phyloP scores from a whole-genome alignment of 2,888 invertebrate genomes.

The Dicyrtoma fusca region DNA sequence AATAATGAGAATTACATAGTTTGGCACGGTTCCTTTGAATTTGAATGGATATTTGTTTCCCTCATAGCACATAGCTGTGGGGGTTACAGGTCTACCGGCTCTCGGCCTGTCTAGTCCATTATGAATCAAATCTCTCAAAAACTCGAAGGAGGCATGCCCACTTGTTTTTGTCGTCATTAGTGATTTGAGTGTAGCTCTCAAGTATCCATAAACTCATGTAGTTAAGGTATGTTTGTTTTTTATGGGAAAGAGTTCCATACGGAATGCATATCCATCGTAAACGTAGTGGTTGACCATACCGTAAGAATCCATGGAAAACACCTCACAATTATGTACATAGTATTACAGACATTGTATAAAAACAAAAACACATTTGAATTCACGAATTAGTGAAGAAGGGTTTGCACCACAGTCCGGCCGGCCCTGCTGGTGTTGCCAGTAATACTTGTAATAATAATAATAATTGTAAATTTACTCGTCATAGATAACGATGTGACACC shows the following conservation, averaged over 20 bases:
- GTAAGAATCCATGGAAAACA: too few species aligned
- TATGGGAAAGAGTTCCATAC: neutral
- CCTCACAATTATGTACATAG: too few species aligned
- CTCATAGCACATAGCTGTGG: neutral
- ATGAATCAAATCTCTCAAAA: neutral
- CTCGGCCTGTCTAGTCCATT: neutral
- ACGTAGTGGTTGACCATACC: too few species aligned
- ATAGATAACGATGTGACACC: too few species aligned
- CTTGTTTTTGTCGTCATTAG: constrained; percentile 33
- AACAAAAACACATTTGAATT: too few species aligned
- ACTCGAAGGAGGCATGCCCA: constrained; percentile 3
- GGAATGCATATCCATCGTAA: too few species aligned
- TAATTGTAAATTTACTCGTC: too few species aligned
- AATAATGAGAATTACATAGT: constrained; percentile 7
- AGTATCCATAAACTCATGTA: neutral
- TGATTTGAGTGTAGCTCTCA: constrained; percentile 14
- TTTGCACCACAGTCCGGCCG: too few species aligned
- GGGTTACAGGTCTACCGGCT: neutral
- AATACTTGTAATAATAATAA: too few species aligned
- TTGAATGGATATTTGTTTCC: neutral
- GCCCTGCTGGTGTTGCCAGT: too few species aligned
- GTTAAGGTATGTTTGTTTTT: neutral
- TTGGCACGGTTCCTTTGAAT: constrained; percentile 21
- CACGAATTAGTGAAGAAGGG: too few species aligned
- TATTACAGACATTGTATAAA: too few species aligned